A percentile compares a stretch with the other conserved stretches of the same genome.
These are phyloP conservation scores for Morone chrysops DNA, from an alignment of 2,113 vertebrate genomes.

Conservation along the genomic window DNA sequence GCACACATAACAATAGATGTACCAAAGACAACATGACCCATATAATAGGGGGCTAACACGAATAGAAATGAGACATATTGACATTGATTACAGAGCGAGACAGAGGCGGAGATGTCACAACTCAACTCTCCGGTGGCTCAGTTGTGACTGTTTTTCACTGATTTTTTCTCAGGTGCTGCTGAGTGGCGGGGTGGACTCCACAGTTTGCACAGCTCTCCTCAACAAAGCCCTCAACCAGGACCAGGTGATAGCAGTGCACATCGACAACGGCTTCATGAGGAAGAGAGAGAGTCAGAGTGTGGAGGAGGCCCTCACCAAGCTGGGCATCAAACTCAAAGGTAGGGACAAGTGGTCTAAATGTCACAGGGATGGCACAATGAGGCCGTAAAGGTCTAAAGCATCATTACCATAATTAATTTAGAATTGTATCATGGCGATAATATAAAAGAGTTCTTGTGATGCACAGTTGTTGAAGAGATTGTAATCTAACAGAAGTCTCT, in stretches of 20 bases:
- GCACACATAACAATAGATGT: background rate
- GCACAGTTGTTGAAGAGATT: background rate
- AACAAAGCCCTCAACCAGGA: slow-evolving; percentile 95
- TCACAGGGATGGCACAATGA: background rate
- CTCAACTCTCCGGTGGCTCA: background rate
- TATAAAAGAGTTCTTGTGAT: background rate
- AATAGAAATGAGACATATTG: background rate
- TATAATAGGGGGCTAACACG: background rate
- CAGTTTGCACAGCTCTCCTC: slow-evolving; percentile 96
- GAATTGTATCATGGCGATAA: background rate
- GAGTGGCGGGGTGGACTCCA: slow-evolving; percentile 97
- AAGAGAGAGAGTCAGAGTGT: slow-evolving; percentile 96
- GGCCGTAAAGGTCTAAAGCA: too few relatives aligned
- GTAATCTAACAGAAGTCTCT: too few relatives aligned
- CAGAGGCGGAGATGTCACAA: background rate
- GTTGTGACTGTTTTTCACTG: background rate
- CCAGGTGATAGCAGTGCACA: slow-evolving; percentile 97
- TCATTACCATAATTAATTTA: background rate
- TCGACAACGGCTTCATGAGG: slow-evolving; percentile 99
- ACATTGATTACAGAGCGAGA: background rate
- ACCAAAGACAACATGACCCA: background rate
- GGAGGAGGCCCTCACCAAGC: slow-evolving; percentile 96
- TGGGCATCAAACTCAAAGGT: slow-evolving; percentile 98
- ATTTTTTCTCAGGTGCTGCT: slow-evolving; percentile 89
- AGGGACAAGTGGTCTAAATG: slow-evolving; percentile 12